Evolutionary conservation across 2,113 vertebrate genomes (phyloP), one percentile per base, ranked within the genome.

Genomic region (Equus przewalskii): DNA sequence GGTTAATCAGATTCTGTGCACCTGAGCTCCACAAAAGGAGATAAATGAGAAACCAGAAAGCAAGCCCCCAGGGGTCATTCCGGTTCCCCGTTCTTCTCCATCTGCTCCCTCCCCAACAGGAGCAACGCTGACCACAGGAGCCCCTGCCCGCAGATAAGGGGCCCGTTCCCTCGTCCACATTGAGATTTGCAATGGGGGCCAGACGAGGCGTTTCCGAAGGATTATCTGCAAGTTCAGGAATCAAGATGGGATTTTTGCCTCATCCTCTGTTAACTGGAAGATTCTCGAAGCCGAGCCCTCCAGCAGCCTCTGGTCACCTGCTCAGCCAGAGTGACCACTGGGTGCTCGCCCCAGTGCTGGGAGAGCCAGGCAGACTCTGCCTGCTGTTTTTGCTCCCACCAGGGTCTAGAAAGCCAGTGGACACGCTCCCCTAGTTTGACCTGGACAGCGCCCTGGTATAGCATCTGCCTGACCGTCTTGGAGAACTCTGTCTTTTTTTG

Each of bases 391-490:
- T 81, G 4, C 1, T 49, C n/a, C 15, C 7, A 6, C 30, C 6
- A 7, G 33, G 54, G 44, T 89, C 54, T 10, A 49, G 70, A 7
- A 18, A 16, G 44, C 11, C 3, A 0, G 44, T 18, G 44, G 46
- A 2, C 9, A 3, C 60, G 7, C 18, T 9, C 4, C 10, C 64
- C 58, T 14, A 0, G 2, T 7, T 2, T 21, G 69, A 6, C 51
- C 41, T 9, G 0, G 0, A 51, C 1, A 0, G 4, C 8, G 0
- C 5, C 82, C 65, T 12, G 0, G 12, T 5, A 7, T 11, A 56
- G 56, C 46, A 24, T 4, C 26, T 7, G 56, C 36, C 44, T 18
- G 0, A 3, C 24, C 16, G 26, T 21, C 82, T 9, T 3, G 6
- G 69, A 24, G 14, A 16, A 6, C 9, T 30, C 28, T 1, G 3